These are phyloP conservation scores for Tuta absoluta DNA, from an alignment of 2,888 invertebrate genomes.

Conservation along the genomic window DNA sequence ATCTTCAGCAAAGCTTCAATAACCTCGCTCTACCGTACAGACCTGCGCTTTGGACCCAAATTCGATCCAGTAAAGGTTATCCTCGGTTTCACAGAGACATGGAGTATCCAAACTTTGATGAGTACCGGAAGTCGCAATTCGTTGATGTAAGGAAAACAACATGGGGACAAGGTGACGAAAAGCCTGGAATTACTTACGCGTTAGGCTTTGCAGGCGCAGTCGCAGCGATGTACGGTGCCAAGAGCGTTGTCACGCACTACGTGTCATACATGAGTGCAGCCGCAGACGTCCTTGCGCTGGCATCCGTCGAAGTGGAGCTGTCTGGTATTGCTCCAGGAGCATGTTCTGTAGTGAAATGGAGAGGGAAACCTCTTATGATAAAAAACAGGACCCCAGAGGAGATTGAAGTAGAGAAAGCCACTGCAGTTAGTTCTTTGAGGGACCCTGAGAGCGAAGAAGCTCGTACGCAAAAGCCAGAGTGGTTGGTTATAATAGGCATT, in stretches of 20 bases:
- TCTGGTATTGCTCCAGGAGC: slow-evolving; percentile 85
- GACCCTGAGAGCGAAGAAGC: slow-evolving; percentile 87
- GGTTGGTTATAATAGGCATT: slow-evolving; percentile 89
- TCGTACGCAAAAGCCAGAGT: slow-evolving; percentile 85
- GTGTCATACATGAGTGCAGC: slow-evolving; percentile 83
- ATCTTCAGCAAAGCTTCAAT: background rate
- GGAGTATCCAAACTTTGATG: slow-evolving; percentile 61
- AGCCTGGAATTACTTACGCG: slow-evolving; percentile 74
- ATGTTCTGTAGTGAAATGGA: slow-evolving; percentile 87
- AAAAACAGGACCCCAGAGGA: slow-evolving; percentile 85
- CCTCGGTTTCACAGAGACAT: slow-evolving; percentile 68
- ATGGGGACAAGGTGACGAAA: slow-evolving; percentile 61
- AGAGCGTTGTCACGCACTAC: slow-evolving; percentile 80
- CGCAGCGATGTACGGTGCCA: slow-evolving; percentile 82
- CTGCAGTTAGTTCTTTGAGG: slow-evolving; percentile 82
- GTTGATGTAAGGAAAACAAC: slow-evolving; percentile 57
- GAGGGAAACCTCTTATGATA: slow-evolving; percentile 91
- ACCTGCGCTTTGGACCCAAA: slow-evolving; percentile 55
- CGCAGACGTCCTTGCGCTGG: slow-evolving; percentile 88
- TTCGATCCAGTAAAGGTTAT: slow-evolving; percentile 52
- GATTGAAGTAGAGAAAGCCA: slow-evolving; percentile 82
- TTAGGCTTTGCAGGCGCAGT: slow-evolving; percentile 79
- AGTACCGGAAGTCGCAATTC: slow-evolving; percentile 61
- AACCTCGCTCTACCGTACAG: background rate
- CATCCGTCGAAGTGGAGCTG: slow-evolving; percentile 89